Evolutionary conservation across 2,797 vertebrate genomes (phyloP).

Genomic region (Furcifer pardalis): DNA sequence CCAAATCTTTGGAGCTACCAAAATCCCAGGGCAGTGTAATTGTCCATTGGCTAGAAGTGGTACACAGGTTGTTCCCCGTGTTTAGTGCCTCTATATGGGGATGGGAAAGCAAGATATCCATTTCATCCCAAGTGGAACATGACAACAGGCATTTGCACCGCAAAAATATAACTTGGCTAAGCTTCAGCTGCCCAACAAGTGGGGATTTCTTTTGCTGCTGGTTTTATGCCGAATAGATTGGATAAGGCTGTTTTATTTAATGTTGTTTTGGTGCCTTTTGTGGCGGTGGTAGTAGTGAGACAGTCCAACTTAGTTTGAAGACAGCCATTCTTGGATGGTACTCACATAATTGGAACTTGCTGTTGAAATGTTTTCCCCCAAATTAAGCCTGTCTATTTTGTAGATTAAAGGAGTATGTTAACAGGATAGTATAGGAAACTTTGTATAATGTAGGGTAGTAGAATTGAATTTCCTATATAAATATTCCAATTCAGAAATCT

Average conservation of each 20-base stretch:
- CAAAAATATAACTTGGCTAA: not conserved
- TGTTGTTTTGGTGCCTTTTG: not conserved
- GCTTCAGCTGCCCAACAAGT: not conserved
- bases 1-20: not conserved
- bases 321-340: slow-evolving; percentile 22
- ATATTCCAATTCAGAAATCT: not conserved
- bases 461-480: not conserved
- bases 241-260: not conserved
- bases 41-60: not conserved
- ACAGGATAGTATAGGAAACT: not conserved
- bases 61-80: not conserved
- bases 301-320: slow-evolving; percentile 17
- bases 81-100: not conserved
- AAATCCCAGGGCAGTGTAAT: not conserved
- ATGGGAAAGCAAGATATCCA: not conserved
- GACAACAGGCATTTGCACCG: not conserved
- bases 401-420: slow-evolving; percentile 7
- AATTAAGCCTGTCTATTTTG: slow-evolving; percentile 8
- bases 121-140: not conserved
- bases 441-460: slow-evolving; percentile 10
- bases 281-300: not conserved
- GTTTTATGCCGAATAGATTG: not conserved
- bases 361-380: slow-evolving; percentile 2
- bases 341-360: not conserved
- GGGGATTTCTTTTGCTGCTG: not conserved